Percentiles rank a stretch among this genome's conserved stretches.
Conservation (phyloP, 2,888 invertebrate species). For the Physocephala rufipes region DNA sequence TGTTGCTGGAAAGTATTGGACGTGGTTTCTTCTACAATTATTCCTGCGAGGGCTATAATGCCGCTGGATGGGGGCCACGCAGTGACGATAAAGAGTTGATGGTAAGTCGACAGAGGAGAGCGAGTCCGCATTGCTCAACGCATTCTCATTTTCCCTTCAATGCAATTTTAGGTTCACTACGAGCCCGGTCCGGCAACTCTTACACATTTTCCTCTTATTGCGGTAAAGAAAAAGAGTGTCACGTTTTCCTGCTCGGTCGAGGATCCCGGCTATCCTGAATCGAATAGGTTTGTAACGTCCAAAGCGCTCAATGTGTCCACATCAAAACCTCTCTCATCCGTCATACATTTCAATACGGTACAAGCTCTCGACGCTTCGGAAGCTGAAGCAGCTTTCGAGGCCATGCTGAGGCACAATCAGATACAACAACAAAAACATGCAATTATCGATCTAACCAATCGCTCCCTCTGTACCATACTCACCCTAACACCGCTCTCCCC, state of each 20-base stretch:
- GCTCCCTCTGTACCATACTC: slow-evolving; percentile 60
- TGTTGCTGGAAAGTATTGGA: slow-evolving; percentile 85
- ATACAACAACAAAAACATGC: slow-evolving; percentile 52
- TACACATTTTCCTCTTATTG: slow-evolving; percentile 76
- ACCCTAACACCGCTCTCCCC: slow-evolving; percentile 60
- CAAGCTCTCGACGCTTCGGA: slow-evolving; percentile 57
- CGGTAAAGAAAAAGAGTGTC: slow-evolving; percentile 84
- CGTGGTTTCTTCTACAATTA: slow-evolving; percentile 93
- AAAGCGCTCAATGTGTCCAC: slow-evolving; percentile 33
- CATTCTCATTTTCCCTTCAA: neutral
- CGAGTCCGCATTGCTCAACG: neutral
- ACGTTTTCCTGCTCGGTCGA: slow-evolving; percentile 85
- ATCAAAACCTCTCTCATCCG: slow-evolving; percentile 23
- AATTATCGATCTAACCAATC: slow-evolving; percentile 60
- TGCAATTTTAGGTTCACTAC: slow-evolving; percentile 65
- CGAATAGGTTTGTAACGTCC: slow-evolving; percentile 62
- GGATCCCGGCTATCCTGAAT: slow-evolving; percentile 82
- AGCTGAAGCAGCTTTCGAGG: slow-evolving; percentile 59
- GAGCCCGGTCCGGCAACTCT: slow-evolving; percentile 86
- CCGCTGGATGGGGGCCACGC: slow-evolving; percentile 86
- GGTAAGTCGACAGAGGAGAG: slow-evolving; percentile 65
- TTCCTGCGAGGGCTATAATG: slow-evolving; percentile 89
- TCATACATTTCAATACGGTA: slow-evolving; percentile 55
- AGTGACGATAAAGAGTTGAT: slow-evolving; percentile 81
- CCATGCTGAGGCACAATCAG: slow-evolving; percentile 53